Evolutionary conservation across 2,113 vertebrate species (phyloP).

Genomic region (Scatophagus argus): DNA sequence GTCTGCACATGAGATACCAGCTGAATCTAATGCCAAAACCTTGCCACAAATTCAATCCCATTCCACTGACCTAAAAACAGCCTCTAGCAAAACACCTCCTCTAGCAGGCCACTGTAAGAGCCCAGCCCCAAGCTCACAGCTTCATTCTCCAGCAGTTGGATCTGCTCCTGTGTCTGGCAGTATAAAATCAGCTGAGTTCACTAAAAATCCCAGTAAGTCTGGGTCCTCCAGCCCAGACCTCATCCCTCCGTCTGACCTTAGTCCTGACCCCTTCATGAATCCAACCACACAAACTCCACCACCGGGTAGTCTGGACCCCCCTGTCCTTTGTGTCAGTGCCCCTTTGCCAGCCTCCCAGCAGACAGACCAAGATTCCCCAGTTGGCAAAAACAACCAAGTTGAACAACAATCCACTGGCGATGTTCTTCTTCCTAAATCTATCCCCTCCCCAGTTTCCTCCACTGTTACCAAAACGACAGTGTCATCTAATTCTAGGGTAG

Average conservation of each 20-base stretch:
- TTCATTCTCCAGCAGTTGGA: constrained; percentile 42
- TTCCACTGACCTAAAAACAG: constrained; percentile 50
- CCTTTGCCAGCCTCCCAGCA: constrained; percentile 46
- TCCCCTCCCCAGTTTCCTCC: constrained; percentile 50
- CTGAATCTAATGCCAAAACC: constrained; percentile 55
- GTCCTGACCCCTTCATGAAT: constrained; percentile 75
- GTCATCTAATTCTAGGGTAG: constrained; percentile 37
- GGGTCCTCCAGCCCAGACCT: constrained; percentile 74
- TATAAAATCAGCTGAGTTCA: constrained; percentile 46
- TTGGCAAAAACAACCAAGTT: constrained; percentile 45
- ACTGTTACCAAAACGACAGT: constrained; percentile 59
- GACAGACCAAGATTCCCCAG: constrained; percentile 33
- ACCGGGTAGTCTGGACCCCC: constrained; percentile 67
- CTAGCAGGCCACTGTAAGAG: constrained; percentile 48
- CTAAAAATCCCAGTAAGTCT: constrained; percentile 58
- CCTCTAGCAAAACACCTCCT: constrained; percentile 55
- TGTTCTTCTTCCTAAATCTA: constrained; percentile 37
- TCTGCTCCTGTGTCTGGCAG: constrained; percentile 31
- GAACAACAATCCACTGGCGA: constrained; percentile 49
- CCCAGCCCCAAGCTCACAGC: constrained; percentile 50
- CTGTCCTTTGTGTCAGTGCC: constrained; percentile 75
- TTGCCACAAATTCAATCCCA: constrained; percentile 64
- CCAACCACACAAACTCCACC: constrained; percentile 63
- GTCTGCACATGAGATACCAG: constrained; percentile 61
- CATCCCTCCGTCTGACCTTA: constrained; percentile 76